Evolutionary conservation across 2,888 invertebrate genomes (phyloP), one percentile per base, ranked within the genome.

Genomic region (Scaptomyza parva): DNA sequence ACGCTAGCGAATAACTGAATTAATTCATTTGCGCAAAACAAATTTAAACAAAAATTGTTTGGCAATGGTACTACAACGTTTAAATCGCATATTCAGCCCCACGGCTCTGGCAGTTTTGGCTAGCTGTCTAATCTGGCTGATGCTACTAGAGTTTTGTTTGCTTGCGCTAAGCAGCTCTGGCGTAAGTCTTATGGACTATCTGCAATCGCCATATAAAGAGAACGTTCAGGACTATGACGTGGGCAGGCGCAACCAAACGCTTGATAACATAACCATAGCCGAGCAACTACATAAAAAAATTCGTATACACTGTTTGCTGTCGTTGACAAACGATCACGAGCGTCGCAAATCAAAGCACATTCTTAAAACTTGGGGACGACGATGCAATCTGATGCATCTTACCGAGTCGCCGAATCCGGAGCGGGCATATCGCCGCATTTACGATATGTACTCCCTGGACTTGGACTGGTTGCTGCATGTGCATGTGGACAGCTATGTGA

Each of bases 391-490:
- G 2, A 24, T 79, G 47, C 54, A 66, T 30, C 14, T 67, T 0
- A 11, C 20, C 4, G 5, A 35, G 0, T 98, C 98, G 98, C 97
- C 0, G 95, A 95, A 89, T 93, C 97, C 26, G 98, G 97, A 88
- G 96, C 96, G 95, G 76, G 97, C 98, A 0, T 98, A 97, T 90
- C 94, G 95, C 80, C 96, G 97, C 88, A 94, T 97, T 11, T 96
- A 97, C 89, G 93, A 96, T 75, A 93, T 97, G 88, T 95, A 97
- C 89, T 92, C 95, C 45, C 93, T 97, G 75, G 94, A 97, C 43
- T 96, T 96, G 2, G 98, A 99, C 91, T 99, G 98, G 98, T 98
- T 99, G 91, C 92, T 99, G 89, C 99, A 99, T 91, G 99, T 99
- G 17, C 99, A 99, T 88, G 98, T 99, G 91, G 99, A 99, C 89